Base-by-base conservation (phyloP, 2,888 invertebrate genomes). In the Eudemis profundana region DNA sequence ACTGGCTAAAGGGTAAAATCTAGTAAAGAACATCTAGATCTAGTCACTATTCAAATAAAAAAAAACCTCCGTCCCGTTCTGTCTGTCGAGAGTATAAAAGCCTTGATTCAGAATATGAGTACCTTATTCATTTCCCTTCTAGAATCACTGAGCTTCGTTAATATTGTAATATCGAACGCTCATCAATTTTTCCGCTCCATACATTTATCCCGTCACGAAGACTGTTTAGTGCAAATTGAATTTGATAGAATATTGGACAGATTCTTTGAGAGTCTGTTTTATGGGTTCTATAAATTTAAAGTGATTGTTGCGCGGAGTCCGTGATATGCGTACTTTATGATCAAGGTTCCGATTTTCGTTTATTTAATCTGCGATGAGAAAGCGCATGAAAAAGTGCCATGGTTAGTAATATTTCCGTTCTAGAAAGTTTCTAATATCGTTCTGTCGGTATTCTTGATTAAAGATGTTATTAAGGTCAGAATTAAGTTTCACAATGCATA, bases 141-240 rank as follows among this genome's bases (percentile, higher is more conserved):
- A 42, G 42, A 64, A 61, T 53, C 66, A 72, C 69, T 63, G 66
- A 60, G 61, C 73, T 57, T 50, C 67, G 68, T 70, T 74, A 68
- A 71, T 75, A 73, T 73, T 73, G 73, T 51, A 73, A 74, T 75
- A 75, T 77, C 74, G 78, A 73, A 70, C 70, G 72, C 75, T 75
- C 76, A 76, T 79, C 71, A 75, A 74, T 78, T 78, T 77, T 80
- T 78, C 74, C 76, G 62, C 74, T 66, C 70, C 71, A 69, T 76
- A 74, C 76, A 78, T 73, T 78, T 72, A 74, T 75, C 71, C 68
- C 72, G 68, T 73, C 71, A 69, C 72, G 68, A 61, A 69, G 68
- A 72, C 72, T 72, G 71, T 78, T 79, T 77, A 81, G 78, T 80
- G 82, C 77, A 81, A 79, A 81, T 81, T 81, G 82, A 76, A 69